Percentiles rank a stretch among this genome's conserved stretches.
Evolutionary conservation across 2,797 vertebrate species (phyloP).

Genomic region (Cygnus olor): DNA sequence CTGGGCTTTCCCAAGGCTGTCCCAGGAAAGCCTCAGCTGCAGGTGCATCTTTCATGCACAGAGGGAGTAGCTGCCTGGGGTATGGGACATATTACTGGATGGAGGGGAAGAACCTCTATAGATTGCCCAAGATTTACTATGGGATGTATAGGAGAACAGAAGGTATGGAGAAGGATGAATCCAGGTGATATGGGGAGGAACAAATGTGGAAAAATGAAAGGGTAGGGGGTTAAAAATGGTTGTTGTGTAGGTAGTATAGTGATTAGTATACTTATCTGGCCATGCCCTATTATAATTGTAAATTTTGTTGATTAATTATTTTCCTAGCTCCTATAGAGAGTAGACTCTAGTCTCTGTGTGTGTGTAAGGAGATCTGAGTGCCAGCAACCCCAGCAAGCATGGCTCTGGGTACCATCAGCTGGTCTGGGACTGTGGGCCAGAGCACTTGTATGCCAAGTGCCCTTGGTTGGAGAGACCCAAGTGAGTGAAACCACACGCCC

Average conservation of each 20-base stretch:
- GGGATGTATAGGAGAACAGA: too few species aligned
- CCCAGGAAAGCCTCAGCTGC: rapidly evolving
- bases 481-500: too few species aligned
- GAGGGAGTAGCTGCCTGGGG: not conserved
- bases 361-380: too few species aligned
- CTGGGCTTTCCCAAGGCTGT: not conserved
- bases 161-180: too few species aligned
- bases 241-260: not conserved
- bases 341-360: too few species aligned
- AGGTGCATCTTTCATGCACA: not conserved
- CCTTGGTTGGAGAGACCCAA: too few species aligned
- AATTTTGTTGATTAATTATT: too few species aligned
- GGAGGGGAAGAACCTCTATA: not conserved
- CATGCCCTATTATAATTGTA: too few species aligned
- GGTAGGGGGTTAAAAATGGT: not conserved
- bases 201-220: not conserved
- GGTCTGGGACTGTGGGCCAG: too few species aligned
- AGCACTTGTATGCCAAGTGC: not conserved
- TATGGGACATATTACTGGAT: rapidly evolving
- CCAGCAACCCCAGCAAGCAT: rapidly evolving
- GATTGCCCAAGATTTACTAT: not conserved
- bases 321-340: too few species aligned
- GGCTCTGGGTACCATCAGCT: not conserved
- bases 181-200: too few species aligned
- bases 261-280: not conserved